These are phyloP conservation scores for Lasioglossum villosulum DNA, from an alignment of 2,888 invertebrate species.

Conservation along the genomic window DNA sequence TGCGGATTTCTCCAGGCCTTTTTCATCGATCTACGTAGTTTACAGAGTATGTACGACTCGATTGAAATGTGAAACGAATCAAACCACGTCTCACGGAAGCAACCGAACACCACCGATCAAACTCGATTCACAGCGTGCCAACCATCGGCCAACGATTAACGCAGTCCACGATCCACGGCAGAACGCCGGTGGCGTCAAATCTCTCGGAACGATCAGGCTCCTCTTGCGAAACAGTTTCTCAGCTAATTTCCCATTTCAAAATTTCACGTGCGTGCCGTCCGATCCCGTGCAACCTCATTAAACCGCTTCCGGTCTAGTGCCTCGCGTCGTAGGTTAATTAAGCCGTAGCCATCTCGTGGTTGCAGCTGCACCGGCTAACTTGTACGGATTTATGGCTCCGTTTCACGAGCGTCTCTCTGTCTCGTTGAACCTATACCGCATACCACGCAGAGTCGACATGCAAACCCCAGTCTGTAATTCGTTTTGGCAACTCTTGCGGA, in stretches of 20 bases:
- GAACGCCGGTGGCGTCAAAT: neutral
- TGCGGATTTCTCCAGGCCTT: neutral
- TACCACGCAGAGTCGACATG: neutral
- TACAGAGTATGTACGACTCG: neutral
- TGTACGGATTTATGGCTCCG: slow-evolving; percentile 58
- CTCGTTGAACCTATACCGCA: slow-evolving; percentile 9
- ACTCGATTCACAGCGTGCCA: neutral
- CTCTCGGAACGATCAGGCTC: neutral
- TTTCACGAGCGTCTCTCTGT: slow-evolving; percentile 24
- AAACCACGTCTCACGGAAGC: neutral
- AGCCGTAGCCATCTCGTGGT: slow-evolving; percentile 58
- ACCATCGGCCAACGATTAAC: slow-evolving; percentile 1
- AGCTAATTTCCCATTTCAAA: slow-evolving; percentile 48
- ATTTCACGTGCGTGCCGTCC: slow-evolving; percentile 59
- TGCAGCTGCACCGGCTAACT: slow-evolving; percentile 50
- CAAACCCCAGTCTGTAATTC: slow-evolving; percentile 36
- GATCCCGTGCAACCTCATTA: slow-evolving; percentile 64
- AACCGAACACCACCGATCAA: neutral
- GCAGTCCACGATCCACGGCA: neutral
- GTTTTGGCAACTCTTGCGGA: slow-evolving; percentile 20
- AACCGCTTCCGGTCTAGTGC: slow-evolving; percentile 51
- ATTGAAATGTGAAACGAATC: neutral
- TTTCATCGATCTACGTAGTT: neutral
- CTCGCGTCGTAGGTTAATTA: slow-evolving; percentile 65
- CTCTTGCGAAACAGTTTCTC: slow-evolving; percentile 42